Evolutionary conservation across 2,888 invertebrate genomes (phyloP).

Genomic region (Pharmacophagus antenor): DNA sequence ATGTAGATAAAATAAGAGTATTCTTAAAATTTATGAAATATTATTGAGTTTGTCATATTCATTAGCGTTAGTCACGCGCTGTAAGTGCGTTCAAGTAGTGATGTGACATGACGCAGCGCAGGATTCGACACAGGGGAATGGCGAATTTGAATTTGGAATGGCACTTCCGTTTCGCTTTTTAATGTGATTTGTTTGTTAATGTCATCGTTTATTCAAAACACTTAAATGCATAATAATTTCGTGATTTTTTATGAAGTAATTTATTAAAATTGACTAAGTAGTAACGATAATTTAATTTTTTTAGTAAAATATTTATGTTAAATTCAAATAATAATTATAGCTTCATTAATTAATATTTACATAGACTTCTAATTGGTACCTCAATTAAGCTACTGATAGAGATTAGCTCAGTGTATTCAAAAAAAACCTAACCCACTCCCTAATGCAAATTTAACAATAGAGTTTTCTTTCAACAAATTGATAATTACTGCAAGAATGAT

Average conservation of each 20-base stretch:
- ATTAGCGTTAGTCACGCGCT: constrained; percentile 48
- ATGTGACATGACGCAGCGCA: constrained; percentile 42
- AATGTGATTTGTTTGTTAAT: constrained; percentile 31
- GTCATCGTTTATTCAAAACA: constrained; percentile 25
- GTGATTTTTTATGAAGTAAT: too few relatives aligned
- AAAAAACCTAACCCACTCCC: not conserved
- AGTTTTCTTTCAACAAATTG: constrained; percentile 16
- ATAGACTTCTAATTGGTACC: too few relatives aligned
- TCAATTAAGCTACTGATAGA: not conserved
- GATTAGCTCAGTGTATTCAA: not conserved
- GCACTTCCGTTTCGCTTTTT: constrained; percentile 36
- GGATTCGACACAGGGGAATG: constrained; percentile 45
- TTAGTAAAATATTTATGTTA: too few relatives aligned
- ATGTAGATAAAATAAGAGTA: not conserved
- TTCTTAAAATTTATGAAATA: not conserved
- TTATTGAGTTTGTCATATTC: constrained; percentile 21
- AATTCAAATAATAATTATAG: too few relatives aligned
- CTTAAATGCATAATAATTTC: constrained; percentile 7
- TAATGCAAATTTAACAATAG: not conserved
- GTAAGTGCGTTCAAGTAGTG: constrained; percentile 56
- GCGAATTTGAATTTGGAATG: constrained; percentile 45
- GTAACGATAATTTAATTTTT: too few relatives aligned
- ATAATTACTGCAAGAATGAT: constrained; percentile 2
- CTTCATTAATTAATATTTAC: too few relatives aligned
- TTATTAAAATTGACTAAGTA: too few relatives aligned